Base-by-base conservation (phyloP, 2,888 invertebrate genomes). In the Eristalis tenax region DNA sequence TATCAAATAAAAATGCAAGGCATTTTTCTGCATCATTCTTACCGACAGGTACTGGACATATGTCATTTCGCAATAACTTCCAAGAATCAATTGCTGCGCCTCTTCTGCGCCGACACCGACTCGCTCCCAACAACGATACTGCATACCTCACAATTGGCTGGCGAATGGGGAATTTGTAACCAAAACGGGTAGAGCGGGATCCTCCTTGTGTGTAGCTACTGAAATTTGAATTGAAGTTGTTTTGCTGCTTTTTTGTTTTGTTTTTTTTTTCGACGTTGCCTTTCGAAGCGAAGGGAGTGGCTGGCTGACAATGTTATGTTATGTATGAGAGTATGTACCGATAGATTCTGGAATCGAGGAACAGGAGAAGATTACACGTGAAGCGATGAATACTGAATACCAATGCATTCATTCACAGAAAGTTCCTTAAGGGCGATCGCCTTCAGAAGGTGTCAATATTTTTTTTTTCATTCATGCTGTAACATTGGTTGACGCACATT, bases 151-250 rank as follows among this genome's bases (percentile, higher is more conserved):
- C 65, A 81, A 68, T 68, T 63, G 61, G 76, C 73, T 81, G 71
- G 76, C 18, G 63, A 68, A 76, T 81, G 68, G 71, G 84, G 81
- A 85, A 81, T 81, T 68, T 66, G 71, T 71, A 76, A 66, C 70
- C 76, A 50, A 85, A 85, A 68, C 40, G 68, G 68, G 32, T 81
- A 18, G 81, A 81, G 61, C 81, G 84, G 81, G 50, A 50, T 50
- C 81, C 81, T 85, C 81, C 57, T 32, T 40, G 78, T 43, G 26
- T 28, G 70, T 50, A 75, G 76, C 59, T 75, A 80, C 22, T 73
- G 61, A 81, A 81, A 81, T 76, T 81, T 71, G 43, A 75, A 81
- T 84, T 75, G 71, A 69, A 75, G 50, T 50, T 32, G 5, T 32
- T 32, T 32, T 32, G 32, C 32, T 32, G 32, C 0, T 8, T 8